Percentiles rank a stretch among this genome's conserved stretches.
Evolutionary conservation across 2,888 invertebrate genomes (phyloP).

Genomic region (Thecophora atra): DNA sequence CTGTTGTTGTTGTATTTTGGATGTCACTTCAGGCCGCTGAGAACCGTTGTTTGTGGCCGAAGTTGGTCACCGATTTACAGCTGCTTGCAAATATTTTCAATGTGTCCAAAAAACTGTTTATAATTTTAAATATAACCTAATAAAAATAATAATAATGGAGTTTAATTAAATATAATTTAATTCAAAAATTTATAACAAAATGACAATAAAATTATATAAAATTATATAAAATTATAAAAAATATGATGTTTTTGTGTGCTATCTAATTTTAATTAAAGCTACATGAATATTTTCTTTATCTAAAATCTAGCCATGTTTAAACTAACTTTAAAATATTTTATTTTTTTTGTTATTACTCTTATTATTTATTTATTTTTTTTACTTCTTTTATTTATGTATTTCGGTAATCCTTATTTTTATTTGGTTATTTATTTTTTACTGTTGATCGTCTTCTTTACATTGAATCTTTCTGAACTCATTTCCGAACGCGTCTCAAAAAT

Average conservation of each 20-base stretch:
- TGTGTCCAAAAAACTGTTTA: slow-evolving; percentile 8
- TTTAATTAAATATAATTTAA: neutral
- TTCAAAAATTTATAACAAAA: neutral
- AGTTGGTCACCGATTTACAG: slow-evolving; percentile 24
- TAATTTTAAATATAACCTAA: slow-evolving; percentile 1
- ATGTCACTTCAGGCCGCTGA: neutral
- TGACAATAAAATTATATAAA: no score
- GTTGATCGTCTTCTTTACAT: no score
- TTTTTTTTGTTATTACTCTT: neutral
- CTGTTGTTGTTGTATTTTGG: slow-evolving; percentile 16
- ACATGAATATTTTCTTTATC: no score
- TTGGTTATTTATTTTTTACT: neutral
- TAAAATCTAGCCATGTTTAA: no score
- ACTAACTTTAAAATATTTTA: neutral
- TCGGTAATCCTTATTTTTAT: neutral
- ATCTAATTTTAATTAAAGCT: no score
- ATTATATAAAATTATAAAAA: no score
- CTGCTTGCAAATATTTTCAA: slow-evolving; percentile 11
- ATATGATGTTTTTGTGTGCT: no score
- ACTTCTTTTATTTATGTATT: neutral
- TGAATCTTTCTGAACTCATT: neutral
- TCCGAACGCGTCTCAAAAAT: neutral
- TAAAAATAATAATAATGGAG: neutral
- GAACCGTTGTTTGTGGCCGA: neutral
- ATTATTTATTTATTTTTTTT: neutral